Evolutionary conservation across 2,797 vertebrate species (phyloP).

Genomic region (Liasis olivaceus): DNA sequence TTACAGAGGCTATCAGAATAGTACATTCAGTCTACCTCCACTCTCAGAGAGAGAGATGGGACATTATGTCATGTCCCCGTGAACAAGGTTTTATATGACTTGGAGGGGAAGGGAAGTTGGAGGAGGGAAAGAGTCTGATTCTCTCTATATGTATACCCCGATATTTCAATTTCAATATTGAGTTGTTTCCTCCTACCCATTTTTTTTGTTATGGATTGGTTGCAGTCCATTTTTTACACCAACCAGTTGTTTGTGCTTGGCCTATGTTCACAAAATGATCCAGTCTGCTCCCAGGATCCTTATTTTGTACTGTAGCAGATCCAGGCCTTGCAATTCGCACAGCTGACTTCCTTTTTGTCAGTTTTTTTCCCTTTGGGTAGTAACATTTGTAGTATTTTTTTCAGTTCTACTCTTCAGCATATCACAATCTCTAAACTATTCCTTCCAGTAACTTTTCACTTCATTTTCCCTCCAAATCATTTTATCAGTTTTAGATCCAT

Average conservation of each 20-base stretch:
- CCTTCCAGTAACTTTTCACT: not conserved
- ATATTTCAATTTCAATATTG: not conserved
- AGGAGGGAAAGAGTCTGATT: not conserved
- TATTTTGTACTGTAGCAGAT: not conserved
- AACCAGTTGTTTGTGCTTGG: not conserved
- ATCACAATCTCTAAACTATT: not conserved
- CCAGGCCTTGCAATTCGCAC: not conserved
- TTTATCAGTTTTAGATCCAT: not conserved
- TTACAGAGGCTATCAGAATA: not conserved
- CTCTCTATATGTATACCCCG: not conserved
- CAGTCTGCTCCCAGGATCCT: not conserved
- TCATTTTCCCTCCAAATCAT: not conserved
- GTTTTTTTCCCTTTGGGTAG: not conserved
- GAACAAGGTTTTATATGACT: not conserved
- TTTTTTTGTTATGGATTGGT: not conserved
- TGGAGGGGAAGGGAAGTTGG: not conserved
- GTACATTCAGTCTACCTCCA: not conserved
- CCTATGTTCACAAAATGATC: not conserved
- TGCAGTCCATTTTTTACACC: not conserved
- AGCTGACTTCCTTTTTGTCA: not conserved
- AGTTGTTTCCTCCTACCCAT: not conserved
- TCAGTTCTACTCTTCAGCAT: not conserved
- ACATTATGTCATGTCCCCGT: not conserved
- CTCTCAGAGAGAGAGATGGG: not conserved
- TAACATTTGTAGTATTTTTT: not conserved